Base-by-base conservation (phyloP, 37 sponge, comb jelly and placozoan species). In the Geodia barretti region DNA sequence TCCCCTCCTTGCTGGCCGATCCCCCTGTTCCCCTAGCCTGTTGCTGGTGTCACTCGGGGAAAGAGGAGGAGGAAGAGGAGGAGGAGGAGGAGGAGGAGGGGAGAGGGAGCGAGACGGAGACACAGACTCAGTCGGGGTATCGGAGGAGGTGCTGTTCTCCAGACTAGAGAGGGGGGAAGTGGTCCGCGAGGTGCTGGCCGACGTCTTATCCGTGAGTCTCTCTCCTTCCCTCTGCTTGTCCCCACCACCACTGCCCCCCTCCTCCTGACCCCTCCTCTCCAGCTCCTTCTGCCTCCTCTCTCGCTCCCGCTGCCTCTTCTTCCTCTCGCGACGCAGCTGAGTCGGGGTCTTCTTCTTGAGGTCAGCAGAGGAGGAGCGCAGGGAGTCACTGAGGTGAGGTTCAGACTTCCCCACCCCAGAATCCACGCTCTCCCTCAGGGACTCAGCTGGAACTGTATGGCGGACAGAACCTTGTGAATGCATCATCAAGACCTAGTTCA, bases 341-440 rank as follows among this genome's bases (percentile, higher is more conserved):
- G 89, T 88, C 0, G 89, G 89, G 0, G 89, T 88, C 74, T 88
- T 88, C 74, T 88, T 88, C 36, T 74, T 87, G 9, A 66, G 24
- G 24, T 47, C 54, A 17, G 54, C 54, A 47, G 54, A 7, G 14
- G 54, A 17, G 11, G 7, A 17, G 14, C 11, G 11, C 11, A 17
- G 11, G 11, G 54, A 14, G 14, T 47, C 54, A n/a, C n/a, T n/a
- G n/a, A n/a, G n/a, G n/a, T n/a, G n/a, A 17, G 54, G 54, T 14
- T 47, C 54, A 17, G 54, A 47, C 14, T 47, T 47, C 7, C 54
- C 54, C 7, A 47, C 54, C 17, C 73, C 47, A 25, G 24, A 42
- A 5, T 28, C 60, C 30, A 47, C 75, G 21, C 61, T 58, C 60
- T 58, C 75, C 19, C 58, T n/a, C n/a, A n/a, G n/a, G n/a, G n/a